phyloP scores from a whole-genome alignment of 2,797 vertebrate genomes.

The Notolabrus celidotus region DNA sequence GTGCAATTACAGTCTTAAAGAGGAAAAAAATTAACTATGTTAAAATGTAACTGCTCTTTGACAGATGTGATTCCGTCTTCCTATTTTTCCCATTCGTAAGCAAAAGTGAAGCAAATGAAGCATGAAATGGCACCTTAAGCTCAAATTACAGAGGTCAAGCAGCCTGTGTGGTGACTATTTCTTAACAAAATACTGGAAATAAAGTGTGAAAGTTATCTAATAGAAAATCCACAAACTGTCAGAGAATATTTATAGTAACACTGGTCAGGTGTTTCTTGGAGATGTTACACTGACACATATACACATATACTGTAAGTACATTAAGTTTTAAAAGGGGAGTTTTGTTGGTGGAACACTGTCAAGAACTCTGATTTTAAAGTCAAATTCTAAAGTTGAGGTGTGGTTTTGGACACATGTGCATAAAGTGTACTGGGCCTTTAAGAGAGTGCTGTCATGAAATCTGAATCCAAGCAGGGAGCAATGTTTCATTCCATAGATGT shows the following conservation, averaged over 20 bases:
- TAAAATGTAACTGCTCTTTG: constrained; percentile 28
- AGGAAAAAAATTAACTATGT: constrained; percentile 54
- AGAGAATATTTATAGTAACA: background rate
- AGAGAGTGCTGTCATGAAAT: constrained; percentile 78
- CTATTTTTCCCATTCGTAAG: constrained; percentile 56
- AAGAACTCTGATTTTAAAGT: background rate
- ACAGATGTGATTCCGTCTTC: constrained; percentile 41
- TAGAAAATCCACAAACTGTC: background rate
- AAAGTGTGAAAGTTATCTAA: background rate
- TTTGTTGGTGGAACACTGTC: constrained; percentile 5
- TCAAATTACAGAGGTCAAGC: background rate
- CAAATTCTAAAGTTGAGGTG: background rate
- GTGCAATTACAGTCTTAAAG: constrained; percentile 27
- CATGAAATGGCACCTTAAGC: constrained; percentile 41
- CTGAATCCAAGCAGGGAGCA: constrained; percentile 65
- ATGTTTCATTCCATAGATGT: constrained; percentile 58
- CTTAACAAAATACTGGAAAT: background rate
- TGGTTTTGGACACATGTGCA: constrained; percentile 8
- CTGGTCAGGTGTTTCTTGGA: background rate
- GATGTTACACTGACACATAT: background rate
- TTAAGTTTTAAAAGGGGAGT: background rate
- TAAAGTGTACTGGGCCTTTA: constrained; percentile 68
- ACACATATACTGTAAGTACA: background rate
- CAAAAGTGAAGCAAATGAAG: constrained; percentile 65
- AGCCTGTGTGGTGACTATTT: background rate